Evolutionary conservation across 2,888 invertebrate genomes (phyloP), one percentile per base, ranked within the genome.

Genomic region (Pherbina coryleti): DNA sequence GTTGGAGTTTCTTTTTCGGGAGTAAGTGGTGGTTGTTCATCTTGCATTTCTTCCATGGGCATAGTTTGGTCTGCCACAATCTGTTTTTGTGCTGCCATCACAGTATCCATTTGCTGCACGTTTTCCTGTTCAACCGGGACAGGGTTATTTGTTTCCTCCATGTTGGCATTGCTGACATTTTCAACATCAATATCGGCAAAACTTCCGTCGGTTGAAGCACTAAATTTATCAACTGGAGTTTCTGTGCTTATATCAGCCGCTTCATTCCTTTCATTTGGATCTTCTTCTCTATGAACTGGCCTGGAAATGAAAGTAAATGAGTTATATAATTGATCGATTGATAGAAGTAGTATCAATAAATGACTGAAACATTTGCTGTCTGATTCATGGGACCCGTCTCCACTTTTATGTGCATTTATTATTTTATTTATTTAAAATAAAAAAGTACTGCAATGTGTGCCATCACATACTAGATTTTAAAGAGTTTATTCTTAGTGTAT

Each of bases 151-250:
- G 51, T 64, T 28, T 74, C 66, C 51, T 44, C 57, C n/a, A 72
- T 75, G 5, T 51, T 11, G 57, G 76, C 78, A 73, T 76, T 80
- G 66, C n/a, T 78, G 9, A 34, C 55, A 34, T 78, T 76, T 1
- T 17, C n/a, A 8, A 75, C 72, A 11, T 66, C 57, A 78, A 72
- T 78, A 77, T 80, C 70, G n/a, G 5, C 73, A 9, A 75, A 77
- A 62, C 70, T 75, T 25, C 19, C 37, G 7, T 22, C 66, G 17
- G 28, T 34, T 0, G 57, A 60, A 5, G 49, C 9, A 28, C 49
- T 31, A 11, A 22, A 11, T 51, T 74, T 22, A 51, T 44, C 28
- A 5, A 17, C 19, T 8, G n/a, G 19, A n/a, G 3, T 25, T 74
- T 62, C 62, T 31, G 72, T 9, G 19, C 19, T 62, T 14, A 5